Percentiles rank a stretch among this genome's conserved stretches.
These are phyloP conservation scores for Melanotaenia pygmaea DNA, from an alignment of 2,797 vertebrate genomes.

Conservation along the genomic window DNA sequence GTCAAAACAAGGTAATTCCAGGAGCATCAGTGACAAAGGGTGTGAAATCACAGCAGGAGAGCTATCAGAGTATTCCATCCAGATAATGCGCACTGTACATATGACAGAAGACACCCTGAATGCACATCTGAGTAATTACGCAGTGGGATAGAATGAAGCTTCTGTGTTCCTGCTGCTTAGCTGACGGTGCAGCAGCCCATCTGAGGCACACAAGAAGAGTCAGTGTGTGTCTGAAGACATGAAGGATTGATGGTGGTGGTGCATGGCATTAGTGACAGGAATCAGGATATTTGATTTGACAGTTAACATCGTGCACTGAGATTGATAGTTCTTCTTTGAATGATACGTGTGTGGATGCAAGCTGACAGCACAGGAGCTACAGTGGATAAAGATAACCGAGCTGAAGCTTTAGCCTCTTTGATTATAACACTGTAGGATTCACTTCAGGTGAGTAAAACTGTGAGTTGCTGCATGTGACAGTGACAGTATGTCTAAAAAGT, in stretches of 20 bases:
- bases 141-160: conserved; percentile 18
- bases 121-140: conserved; percentile 28
- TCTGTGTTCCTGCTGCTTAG: conserved; percentile 26
- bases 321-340: neutral
- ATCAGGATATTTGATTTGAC: conserved; percentile 33
- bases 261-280: conserved; percentile 20
- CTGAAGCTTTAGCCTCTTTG: neutral
- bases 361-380: conserved; percentile 20
- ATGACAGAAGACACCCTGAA: conserved; percentile 5
- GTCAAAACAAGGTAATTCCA: conserved; percentile 66
- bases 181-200: conserved; percentile 28
- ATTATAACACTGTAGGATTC: too few relatives aligned
- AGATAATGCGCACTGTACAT: conserved; percentile 6
- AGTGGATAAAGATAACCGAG: neutral
- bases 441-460: too few relatives aligned
- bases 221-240: neutral
- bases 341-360: conserved; percentile 6
- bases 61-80: conserved; percentile 10
- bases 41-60: conserved; percentile 27
- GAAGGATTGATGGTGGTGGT: conserved; percentile 1
- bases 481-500: neutral
- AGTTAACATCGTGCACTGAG: conserved; percentile 23
- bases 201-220: neutral
- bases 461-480: neutral
- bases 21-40: conserved; percentile 3